phyloP scores from a whole-genome alignment of 2,888 invertebrate genomes.

The Lasioglossum leucozonium region DNA sequence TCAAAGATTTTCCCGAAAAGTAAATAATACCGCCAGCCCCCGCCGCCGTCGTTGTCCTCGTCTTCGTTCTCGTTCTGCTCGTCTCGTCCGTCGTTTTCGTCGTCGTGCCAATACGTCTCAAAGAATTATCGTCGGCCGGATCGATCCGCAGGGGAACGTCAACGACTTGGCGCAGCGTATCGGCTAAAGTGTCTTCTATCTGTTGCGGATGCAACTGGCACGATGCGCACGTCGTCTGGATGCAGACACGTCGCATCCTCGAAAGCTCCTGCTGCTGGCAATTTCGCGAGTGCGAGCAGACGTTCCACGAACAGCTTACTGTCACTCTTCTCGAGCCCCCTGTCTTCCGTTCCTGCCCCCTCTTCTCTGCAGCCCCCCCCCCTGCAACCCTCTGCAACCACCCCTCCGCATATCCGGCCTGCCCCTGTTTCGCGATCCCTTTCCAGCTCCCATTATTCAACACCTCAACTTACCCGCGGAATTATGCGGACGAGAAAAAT shows the following conservation, averaged over 20 bases:
- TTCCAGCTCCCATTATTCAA: slow-evolving; percentile 48
- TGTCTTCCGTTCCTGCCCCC: not conserved
- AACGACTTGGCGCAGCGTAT: slow-evolving; percentile 68
- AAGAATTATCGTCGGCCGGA: slow-evolving; percentile 59
- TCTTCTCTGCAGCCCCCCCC: not conserved
- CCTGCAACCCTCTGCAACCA: not conserved
- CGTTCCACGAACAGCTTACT: slow-evolving; percentile 64
- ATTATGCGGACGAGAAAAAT: slow-evolving; percentile 36
- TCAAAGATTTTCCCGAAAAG: slow-evolving; percentile 28
- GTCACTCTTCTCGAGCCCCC: slow-evolving; percentile 53
- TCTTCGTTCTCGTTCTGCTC: not conserved
- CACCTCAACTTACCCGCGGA: slow-evolving; percentile 36
- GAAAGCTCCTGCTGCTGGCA: slow-evolving; percentile 70
- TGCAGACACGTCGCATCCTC: slow-evolving; percentile 67
- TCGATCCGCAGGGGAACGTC: slow-evolving; percentile 65
- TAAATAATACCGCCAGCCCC: slow-evolving; percentile 51
- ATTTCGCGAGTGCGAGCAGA: slow-evolving; percentile 69
- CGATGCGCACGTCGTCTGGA: slow-evolving; percentile 55
- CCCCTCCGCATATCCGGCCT: not conserved
- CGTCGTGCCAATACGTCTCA: slow-evolving; percentile 38
- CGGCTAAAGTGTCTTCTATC: slow-evolving; percentile 74
- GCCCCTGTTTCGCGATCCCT: slow-evolving; percentile 43
- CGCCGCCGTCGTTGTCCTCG: not conserved
- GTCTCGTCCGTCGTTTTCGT: not conserved
- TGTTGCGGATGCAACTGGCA: slow-evolving; percentile 70